Conservation (phyloP, 2,888 invertebrate species). For the Zygothrica quintamaculata region DNA sequence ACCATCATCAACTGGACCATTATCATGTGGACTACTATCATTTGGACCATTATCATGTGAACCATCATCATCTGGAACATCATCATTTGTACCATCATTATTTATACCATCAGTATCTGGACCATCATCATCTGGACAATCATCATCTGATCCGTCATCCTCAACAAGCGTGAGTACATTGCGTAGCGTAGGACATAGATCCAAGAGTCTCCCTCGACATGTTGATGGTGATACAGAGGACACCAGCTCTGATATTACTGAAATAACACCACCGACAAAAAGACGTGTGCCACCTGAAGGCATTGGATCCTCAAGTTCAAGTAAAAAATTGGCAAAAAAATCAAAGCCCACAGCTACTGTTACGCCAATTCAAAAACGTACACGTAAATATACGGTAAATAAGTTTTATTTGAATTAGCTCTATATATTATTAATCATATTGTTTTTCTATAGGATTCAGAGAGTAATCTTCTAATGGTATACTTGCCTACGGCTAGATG, state of each 20-base stretch:
- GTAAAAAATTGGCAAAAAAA: slow-evolving; percentile 51
- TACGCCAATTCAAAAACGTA: slow-evolving; percentile 68
- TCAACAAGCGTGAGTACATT: slow-evolving; percentile 70
- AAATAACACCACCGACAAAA: slow-evolving; percentile 71
- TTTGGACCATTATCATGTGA: not conserved
- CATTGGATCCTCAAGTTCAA: slow-evolving; percentile 21
- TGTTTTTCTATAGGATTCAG: slow-evolving; percentile 36
- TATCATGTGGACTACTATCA: slow-evolving; percentile 5
- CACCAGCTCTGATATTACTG: slow-evolving; percentile 27
- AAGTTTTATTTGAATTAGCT: too few relatives aligned
- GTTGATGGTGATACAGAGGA: slow-evolving; percentile 81
- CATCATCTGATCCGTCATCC: slow-evolving; percentile 67
- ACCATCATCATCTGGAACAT: too few relatives aligned
- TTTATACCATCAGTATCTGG: not conserved
- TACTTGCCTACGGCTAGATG: slow-evolving; percentile 87
- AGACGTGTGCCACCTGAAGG: slow-evolving; percentile 76
- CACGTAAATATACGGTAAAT: slow-evolving; percentile 47
- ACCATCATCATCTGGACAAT: too few relatives aligned
- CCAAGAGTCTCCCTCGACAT: slow-evolving; percentile 87
- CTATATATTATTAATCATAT: not conserved
- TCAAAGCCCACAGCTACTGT: slow-evolving; percentile 77
- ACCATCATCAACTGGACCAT: too few relatives aligned
- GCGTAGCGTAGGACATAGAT: slow-evolving; percentile 90
- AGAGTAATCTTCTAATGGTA: slow-evolving; percentile 86
- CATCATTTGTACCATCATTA: too few relatives aligned